phyloP scores from a whole-genome alignment of 2,797 vertebrate species.

The Lacerta viridis region DNA sequence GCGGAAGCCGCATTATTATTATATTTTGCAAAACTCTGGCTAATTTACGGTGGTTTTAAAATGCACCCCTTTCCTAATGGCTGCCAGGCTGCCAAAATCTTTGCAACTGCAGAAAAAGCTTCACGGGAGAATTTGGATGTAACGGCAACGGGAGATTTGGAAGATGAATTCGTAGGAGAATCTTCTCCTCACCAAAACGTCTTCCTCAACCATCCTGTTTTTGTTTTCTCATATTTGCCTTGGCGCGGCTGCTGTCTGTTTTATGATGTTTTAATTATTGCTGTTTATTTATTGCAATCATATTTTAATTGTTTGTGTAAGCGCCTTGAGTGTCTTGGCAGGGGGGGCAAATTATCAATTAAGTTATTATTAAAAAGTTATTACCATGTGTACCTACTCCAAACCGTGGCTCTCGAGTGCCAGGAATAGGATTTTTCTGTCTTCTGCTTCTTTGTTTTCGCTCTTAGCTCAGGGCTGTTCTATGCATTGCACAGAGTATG shows the following conservation, averaged over 20 bases:
- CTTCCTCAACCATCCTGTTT: neutral
- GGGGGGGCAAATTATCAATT: constrained; percentile 73
- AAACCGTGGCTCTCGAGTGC: constrained; percentile 51
- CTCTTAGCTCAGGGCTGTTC: neutral
- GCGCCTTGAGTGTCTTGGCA: constrained; percentile 70
- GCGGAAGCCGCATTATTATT: constrained; percentile 32
- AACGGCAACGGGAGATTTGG: constrained; percentile 70
- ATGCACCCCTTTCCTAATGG: constrained; percentile 55
- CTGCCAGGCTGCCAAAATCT: constrained; percentile 73
- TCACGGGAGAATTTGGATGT: constrained; percentile 69
- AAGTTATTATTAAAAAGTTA: constrained; percentile 79
- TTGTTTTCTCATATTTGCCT: constrained; percentile 58
- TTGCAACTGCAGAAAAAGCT: constrained; percentile 72
- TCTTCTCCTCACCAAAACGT: neutral
- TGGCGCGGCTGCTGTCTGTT: constrained; percentile 66
- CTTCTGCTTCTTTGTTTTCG: constrained; percentile 44
- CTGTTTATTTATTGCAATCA: constrained; percentile 78
- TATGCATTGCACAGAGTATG: neutral
- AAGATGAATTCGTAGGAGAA: constrained; percentile 67
- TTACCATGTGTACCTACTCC: constrained; percentile 68
- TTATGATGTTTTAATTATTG: constrained; percentile 82
- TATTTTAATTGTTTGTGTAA: constrained; percentile 78
- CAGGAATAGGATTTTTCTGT: constrained; percentile 57
- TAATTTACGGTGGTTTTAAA: constrained; percentile 67
- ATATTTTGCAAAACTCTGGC: constrained; percentile 53